These are phyloP conservation scores for Rousettus madagascariensis DNA, from an alignment of 2,797 vertebrate genomes.

Conservation along the genomic window DNA sequence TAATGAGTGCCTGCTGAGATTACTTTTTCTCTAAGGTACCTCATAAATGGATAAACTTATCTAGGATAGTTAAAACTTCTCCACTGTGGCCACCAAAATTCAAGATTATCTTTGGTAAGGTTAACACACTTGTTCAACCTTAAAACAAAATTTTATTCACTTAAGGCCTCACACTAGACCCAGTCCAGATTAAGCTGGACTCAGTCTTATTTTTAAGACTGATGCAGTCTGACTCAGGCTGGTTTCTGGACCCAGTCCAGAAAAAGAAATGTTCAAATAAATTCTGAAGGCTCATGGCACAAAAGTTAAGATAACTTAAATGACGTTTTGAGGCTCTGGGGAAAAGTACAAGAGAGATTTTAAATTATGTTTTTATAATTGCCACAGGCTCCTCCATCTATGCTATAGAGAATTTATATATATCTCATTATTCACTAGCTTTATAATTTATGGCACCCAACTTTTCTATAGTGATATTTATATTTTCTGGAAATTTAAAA, in stretches of 20 bases:
- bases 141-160: not conserved
- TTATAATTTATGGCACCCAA: not conserved
- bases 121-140: not conserved
- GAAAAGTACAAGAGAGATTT: not conserved
- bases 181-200: not conserved
- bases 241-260: not conserved
- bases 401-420: not conserved
- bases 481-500: not conserved
- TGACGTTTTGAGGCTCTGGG: not conserved
- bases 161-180: not conserved
- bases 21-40: not conserved
- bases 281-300: not conserved
- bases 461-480: slow-evolving; percentile 23
- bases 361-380: not conserved
- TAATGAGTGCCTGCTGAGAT: not conserved
- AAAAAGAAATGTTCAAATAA: not conserved
- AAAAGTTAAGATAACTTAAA: not conserved
- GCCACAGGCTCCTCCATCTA: not conserved
- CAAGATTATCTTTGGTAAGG: not conserved
- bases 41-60: not conserved
- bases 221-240: not conserved
- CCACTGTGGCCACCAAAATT: not conserved
- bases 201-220: not conserved
- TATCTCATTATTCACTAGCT: not conserved
- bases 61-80: not conserved